phyloP scores from a whole-genome alignment of 2,113 vertebrate species.

The Sterrhoptilus dennistouni region DNA sequence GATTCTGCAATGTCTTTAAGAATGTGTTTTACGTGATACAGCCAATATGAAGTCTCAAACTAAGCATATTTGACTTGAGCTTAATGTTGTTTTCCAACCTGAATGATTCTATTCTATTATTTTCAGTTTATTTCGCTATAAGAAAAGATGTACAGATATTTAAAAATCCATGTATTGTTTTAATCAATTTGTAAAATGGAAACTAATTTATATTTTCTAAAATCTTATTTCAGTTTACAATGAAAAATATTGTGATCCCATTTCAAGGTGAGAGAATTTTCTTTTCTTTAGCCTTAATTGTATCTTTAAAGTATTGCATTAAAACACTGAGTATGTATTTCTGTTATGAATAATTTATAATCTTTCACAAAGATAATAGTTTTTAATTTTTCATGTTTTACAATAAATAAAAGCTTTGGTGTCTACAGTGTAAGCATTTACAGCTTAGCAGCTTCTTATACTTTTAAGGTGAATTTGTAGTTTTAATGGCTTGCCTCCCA shows the following conservation, averaged over 20 bases:
- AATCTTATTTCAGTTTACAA: slow-evolving; percentile 77
- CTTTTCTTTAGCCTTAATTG: not conserved
- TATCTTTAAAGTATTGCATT: not conserved
- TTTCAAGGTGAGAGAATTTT: slow-evolving; percentile 81
- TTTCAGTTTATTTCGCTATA: not conserved
- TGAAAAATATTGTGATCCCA: slow-evolving; percentile 80
- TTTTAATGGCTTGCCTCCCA: not conserved
- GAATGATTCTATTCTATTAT: not conserved
- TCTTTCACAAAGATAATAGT: not conserved
- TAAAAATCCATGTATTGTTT: not conserved
- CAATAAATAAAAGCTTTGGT: accelerated
- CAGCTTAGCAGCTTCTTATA: not conserved
- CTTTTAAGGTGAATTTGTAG: not conserved
- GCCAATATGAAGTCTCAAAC: not conserved
- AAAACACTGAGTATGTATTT: not conserved
- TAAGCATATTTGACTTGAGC: not conserved
- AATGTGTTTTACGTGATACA: not conserved
- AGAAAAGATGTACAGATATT: not conserved
- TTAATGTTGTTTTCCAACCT: not conserved
- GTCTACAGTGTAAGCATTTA: not conserved
- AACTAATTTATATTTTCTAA: slow-evolving; percentile 3
- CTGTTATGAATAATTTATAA: not conserved
- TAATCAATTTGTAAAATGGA: not conserved
- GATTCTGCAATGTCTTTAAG: not conserved
- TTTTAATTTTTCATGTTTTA: not conserved